Evolutionary conservation across 2,113 vertebrate species (phyloP), one percentile per base, ranked within the genome.

Genomic region (Scortum barcoo): DNA sequence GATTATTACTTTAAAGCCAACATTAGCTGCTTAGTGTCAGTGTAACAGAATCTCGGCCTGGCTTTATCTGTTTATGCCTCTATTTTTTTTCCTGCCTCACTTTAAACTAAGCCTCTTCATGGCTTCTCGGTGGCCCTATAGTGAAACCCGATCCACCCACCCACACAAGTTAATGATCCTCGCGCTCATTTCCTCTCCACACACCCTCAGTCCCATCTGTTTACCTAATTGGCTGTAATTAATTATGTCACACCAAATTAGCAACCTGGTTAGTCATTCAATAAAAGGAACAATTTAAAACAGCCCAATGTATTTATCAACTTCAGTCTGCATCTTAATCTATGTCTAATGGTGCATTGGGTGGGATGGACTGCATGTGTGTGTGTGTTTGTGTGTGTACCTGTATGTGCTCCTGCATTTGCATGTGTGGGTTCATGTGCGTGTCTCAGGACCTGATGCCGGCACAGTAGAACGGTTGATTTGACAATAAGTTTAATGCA

Each of bases 211-310:
- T 76, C 84, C 91, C 93, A 95, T 95, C 94, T 95, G 95, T 91
- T 94, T 94, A 92, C 87, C 79, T 94, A 95, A 95, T 95, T 93
- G 90, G 83, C 91, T 93, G 91, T 92, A 94, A 94, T 94, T 94
- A 93, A 94, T 95, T 91, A 92, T 94, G 93, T 92, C 92, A 93
- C 72, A 89, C 84, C 84, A 89, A 91, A 93, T 94, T 93, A 94
- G 88, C 85, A 86, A 90, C 76, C 84, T 88, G 89, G 91, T 93
- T 94, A 91, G 81, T 93, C 88, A 94, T 87, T 94, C 82, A 91
- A 85, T 90, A 84, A 93, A 86, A 89, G 60, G 78, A 90, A 90
- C 85, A 84, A 88, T 92, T 86, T 91, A 57, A 93, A 92, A 72
- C 10, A 26, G 78, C 83, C 78, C 33, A 40, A 88, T 67, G 42